These are phyloP conservation scores for Trachelus iudaicus DNA, from an alignment of 2,888 invertebrate species.

Conservation along the genomic window DNA sequence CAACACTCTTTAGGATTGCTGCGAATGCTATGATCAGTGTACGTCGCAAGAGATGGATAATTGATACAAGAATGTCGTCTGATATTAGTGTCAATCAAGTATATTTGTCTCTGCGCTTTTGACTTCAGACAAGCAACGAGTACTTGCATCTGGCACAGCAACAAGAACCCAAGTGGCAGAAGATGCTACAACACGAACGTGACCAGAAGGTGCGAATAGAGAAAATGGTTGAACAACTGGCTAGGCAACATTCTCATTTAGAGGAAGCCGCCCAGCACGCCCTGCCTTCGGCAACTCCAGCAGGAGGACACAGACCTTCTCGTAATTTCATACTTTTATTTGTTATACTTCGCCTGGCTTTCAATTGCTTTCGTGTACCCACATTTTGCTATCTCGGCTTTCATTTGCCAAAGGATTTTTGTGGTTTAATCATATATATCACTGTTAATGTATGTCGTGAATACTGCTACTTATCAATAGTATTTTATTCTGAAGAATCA, in stretches of 20 bases:
- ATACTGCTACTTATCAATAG: background rate
- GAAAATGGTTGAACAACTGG: conserved; percentile 97
- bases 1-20: conserved; percentile 94
- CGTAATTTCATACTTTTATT: conserved; percentile 45
- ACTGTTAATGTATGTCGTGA: background rate
- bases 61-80: background rate
- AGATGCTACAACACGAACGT: conserved; percentile 92
- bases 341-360: conserved; percentile 1
- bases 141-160: conserved; percentile 90
- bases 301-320: conserved; percentile 54
- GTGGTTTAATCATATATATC: background rate
- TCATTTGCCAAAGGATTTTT: background rate
- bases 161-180: conserved; percentile 93
- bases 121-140: conserved; percentile 85
- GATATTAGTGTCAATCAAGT: background rate
- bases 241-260: conserved; percentile 94
- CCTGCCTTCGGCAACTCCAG: conserved; percentile 49
- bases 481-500: background rate
- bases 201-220: conserved; percentile 92
- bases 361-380: background rate
- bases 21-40: conserved; percentile 98
- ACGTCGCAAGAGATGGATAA: conserved; percentile 56
- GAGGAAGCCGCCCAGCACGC: conserved; percentile 89
- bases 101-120: background rate
- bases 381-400: background rate